Evolutionary conservation across 2,797 vertebrate species (phyloP), one percentile per base, ranked within the genome.

Genomic region (Macroramphosus scolopax): DNA sequence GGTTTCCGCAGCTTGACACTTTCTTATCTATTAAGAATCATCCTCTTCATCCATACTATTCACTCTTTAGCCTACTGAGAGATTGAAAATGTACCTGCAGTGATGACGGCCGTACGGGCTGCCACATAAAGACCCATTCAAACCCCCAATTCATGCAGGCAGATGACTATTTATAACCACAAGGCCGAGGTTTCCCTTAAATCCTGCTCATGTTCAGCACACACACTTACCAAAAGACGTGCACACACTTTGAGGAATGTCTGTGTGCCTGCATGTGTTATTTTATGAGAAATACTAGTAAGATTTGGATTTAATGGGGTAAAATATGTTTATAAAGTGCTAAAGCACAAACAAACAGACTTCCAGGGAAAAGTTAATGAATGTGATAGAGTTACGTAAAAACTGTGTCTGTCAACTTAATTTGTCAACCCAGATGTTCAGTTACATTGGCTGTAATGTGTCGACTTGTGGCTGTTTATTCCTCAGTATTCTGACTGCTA

Each of bases 101-200:
- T 67, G 47, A 53, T 8, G 10, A 51, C 6, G 17, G 14, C 15
- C 55, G 15, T 11, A 24, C 6, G 2, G 15, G 18, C 33, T 32
- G 10, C 73, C 11, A 5, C 45, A 31, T 48, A 51, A 51, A 60
- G 29, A 38, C 22, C 18, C 20, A 44, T 48, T 72, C 49, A 68
- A 63, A 52, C 41, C 43, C 22, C 1, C 38, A 22, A 63, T 62
- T 78, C 67, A 51, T 50, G 12, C 40, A 8, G 13, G 17, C 52
- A 22, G 33, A n/a, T n/a, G n/a, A 42, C 60, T 73, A 68, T 69
- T 72, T 70, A 63, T 68, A 72, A 63, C 47, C 36, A 18, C 35
- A 14, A 49, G 63, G 44, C 17, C 63, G 32, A 24, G 46, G 33
- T 68, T 72, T 72, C 24, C 67, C 32, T 33, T 31, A 48, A 51